A percentile compares a stretch with the other conserved stretches of the same genome.
Evolutionary conservation across 2,888 invertebrate genomes (phyloP).

Genomic region (Epinotia nisella): DNA sequence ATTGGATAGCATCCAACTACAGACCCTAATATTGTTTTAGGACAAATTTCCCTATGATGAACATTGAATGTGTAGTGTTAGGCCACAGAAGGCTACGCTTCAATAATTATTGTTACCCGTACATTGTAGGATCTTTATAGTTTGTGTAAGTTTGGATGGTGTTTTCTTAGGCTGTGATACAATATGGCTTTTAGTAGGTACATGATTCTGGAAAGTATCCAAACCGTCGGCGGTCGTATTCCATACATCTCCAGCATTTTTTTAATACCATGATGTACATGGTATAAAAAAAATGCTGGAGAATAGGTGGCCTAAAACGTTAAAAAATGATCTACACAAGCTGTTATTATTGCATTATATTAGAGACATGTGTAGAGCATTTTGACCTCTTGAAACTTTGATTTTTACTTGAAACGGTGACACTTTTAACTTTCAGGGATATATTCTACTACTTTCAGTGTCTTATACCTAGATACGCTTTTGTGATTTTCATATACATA

Average conservation of each 20-base stretch:
- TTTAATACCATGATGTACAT: too few relatives aligned
- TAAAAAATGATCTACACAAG: too few relatives aligned
- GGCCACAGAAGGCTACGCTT: slow-evolving; percentile 18
- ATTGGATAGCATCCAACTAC: neutral
- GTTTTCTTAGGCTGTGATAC: slow-evolving; percentile 4
- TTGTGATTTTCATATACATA: too few relatives aligned
- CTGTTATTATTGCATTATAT: too few relatives aligned
- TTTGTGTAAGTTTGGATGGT: neutral
- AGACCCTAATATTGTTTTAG: slow-evolving; percentile 39
- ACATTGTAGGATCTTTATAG: neutral
- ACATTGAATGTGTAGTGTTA: slow-evolving; percentile 15
- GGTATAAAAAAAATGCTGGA: too few relatives aligned
- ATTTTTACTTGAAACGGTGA: too few relatives aligned
- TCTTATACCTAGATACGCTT: too few relatives aligned
- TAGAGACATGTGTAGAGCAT: too few relatives aligned
- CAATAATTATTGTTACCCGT: neutral
- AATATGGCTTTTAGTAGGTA: neutral
- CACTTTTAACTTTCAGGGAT: too few relatives aligned
- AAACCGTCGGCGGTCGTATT: neutral
- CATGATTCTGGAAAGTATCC: neutral
- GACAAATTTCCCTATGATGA: neutral
- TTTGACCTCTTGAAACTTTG: too few relatives aligned
- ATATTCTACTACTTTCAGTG: too few relatives aligned
- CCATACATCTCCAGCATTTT: neutral
- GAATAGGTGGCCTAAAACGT: too few relatives aligned